These are phyloP conservation scores for Meganola albula DNA, from an alignment of 2,888 invertebrate genomes.

Conservation along the genomic window DNA sequence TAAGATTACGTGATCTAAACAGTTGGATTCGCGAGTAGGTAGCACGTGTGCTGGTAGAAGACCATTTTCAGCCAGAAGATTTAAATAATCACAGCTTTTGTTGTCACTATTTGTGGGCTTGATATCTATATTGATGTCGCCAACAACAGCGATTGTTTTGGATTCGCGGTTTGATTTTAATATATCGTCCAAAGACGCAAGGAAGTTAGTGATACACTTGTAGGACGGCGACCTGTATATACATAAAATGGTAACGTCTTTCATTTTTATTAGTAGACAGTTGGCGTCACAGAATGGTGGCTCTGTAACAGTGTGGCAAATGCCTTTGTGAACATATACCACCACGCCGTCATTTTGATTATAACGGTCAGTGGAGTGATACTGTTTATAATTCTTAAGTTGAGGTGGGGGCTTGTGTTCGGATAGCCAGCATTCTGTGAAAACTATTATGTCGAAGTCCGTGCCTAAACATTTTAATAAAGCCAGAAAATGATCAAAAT, in stretches of 20 bases:
- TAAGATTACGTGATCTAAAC: conserved; percentile 1
- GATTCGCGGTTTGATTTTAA: not conserved
- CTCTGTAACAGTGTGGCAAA: not conserved
- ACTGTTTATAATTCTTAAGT: not conserved
- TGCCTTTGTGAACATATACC: not conserved
- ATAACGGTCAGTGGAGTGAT: not conserved
- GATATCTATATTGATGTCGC: conserved; percentile 1
- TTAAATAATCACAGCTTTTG: not conserved
- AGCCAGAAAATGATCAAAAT: not conserved
- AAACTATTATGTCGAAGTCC: not conserved
- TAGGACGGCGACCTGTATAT: not conserved
- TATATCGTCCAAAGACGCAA: not conserved
- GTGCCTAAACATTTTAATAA: not conserved
- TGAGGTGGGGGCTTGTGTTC: not conserved
- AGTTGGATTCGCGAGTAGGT: not conserved
- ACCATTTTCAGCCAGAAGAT: not conserved
- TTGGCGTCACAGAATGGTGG: not conserved
- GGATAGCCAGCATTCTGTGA: not conserved
- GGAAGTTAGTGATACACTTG: not conserved
- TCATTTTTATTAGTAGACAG: not conserved
- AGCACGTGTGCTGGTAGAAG: not conserved
- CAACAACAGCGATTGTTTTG: not conserved
- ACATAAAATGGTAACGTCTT: not conserved
- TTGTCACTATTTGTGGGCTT: not conserved
- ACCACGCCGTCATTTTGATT: not conserved